phyloP scores from a whole-genome alignment of 2,888 invertebrate genomes.

The Muschampia plurimacula region DNA sequence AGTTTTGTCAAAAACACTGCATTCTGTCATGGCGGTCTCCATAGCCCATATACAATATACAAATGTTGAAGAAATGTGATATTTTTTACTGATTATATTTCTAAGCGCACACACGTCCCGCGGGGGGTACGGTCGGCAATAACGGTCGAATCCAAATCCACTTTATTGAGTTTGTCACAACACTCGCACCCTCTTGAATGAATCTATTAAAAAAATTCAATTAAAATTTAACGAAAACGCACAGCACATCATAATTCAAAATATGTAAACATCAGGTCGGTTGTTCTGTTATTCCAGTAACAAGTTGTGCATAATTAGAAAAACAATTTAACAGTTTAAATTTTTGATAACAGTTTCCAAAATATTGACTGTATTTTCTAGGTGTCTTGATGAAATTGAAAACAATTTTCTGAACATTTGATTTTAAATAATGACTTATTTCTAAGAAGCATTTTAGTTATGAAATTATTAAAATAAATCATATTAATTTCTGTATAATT shows the following conservation, averaged over 20 bases:
- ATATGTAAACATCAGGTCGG: neutral
- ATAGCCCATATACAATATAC: conserved; percentile 80
- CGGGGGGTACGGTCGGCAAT: conserved; percentile 54
- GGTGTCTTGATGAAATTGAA: neutral
- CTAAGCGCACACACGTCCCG: conserved; percentile 58
- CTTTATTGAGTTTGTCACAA: conserved; percentile 61
- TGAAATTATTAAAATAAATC: neutral
- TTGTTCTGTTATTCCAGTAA: neutral
- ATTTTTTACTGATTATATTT: conserved; percentile 62
- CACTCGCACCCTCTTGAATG: conserved; percentile 60
- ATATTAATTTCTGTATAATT: conserved; percentile 27
- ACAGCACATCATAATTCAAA: neutral
- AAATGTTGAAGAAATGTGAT: conserved; percentile 72
- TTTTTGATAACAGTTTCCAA: neutral
- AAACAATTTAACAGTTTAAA: neutral
- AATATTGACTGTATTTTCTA: neutral
- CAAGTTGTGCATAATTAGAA: neutral
- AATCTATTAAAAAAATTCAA: conserved; percentile 49
- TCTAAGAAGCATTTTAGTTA: neutral
- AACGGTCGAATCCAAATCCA: conserved; percentile 51
- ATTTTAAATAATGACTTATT: neutral
- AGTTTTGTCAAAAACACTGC: conserved; percentile 53
- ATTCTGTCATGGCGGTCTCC: conserved; percentile 65
- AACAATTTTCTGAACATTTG: neutral
- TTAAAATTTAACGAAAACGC: neutral